Evolutionary conservation across 2,888 invertebrate species (phyloP), one percentile per base, ranked within the genome.

Genomic region (Mythimna lalbum): DNA sequence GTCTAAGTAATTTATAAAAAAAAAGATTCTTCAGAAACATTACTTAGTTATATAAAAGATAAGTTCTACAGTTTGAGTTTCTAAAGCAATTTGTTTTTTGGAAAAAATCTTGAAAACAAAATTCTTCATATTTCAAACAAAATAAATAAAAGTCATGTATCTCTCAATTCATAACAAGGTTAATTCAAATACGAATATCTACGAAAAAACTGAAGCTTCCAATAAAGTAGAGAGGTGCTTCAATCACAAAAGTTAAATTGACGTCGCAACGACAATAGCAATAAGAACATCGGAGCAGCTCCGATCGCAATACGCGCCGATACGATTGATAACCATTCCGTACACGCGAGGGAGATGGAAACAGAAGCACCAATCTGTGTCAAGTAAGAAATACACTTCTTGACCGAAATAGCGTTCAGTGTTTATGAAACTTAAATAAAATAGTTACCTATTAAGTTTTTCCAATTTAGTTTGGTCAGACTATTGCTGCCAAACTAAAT

Each of bases 221-320:
- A 73, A 78, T 73, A 62, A 69, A 68, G 57, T 59, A 31, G 56
- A 74, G 68, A 64, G 69, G 66, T 71, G 55, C 70, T 77, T 55
- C 74, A 77, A 82, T 77, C 66, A 73, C 64, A 80, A 74, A 83
- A 80, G 80, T 77, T 73, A 75, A 73, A 80, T 80, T 77, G 83
- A 64, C 69, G 52, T 67, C 72, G 19, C 63, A 50, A 49, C 57
- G 70, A 67, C 79, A 63, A 71, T 47, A 56, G 27, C 76, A 72
- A 77, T 78, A 81, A 66, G 56, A 69, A 36, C 65, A 74, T 55
- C 47, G 31, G 52, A 81, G 55, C 60, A 23, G 60, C 39, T 50
- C 14, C 59, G 50, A 43, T 61, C 62, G 69, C 72, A 67, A 76
- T 62, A 74, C 67, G 73, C 63, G 47, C 63, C n/a, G n/a, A 68